Evolutionary conservation across 23 tunicate genomes (phyloP), one percentile per base, ranked within the genome.

Genomic region (Halocynthia aurantium): DNA sequence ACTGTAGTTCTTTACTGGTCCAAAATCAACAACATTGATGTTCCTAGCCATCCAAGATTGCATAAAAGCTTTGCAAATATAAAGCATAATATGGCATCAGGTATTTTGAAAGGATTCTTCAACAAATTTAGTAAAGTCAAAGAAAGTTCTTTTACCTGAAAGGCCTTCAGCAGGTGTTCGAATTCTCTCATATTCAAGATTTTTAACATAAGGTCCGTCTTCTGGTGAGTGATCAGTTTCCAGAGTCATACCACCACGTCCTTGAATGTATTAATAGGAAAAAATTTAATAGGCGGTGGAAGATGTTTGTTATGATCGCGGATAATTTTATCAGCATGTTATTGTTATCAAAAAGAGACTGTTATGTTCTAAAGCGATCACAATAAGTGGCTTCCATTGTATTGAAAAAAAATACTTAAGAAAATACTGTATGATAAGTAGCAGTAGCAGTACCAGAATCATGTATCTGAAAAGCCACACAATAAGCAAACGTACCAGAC

Each of bases 31-130:
- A 11, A 82, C 84, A 8, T 76, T 51, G 11, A 75, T 74, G 40
- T 75, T 92, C 61, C 98, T 56, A 6, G 98, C 73, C 55, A 80
- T 49, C 98, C 98, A 92, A 6, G 98, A 73, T 86, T 92, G 98
- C 85, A 86, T 86, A 69, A 83, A 92, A 7, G 88, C 98, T 91
- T 63, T 31, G 44, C 4, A 31, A 31, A 31, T 31, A 67, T 13
- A 11, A 67, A 0, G 44, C 70, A 69, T 58, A 58, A 58, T 58
- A 13, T 58, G 63, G 17, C 63, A 58, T 58, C n/a, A 58, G 2
- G 63, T 58, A 13, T n/a, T 58, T 58, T 49, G 6, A 65, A 65
- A 65, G 10, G 9, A 2, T 65, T 10, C 10, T 20, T 65, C 31
- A 65, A 65, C 31, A 65, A 65, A 58, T 13, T 58, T 13, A 58